phyloP scores from a whole-genome alignment of 2,797 vertebrate genomes.

The Tragelaphus oryx region DNA sequence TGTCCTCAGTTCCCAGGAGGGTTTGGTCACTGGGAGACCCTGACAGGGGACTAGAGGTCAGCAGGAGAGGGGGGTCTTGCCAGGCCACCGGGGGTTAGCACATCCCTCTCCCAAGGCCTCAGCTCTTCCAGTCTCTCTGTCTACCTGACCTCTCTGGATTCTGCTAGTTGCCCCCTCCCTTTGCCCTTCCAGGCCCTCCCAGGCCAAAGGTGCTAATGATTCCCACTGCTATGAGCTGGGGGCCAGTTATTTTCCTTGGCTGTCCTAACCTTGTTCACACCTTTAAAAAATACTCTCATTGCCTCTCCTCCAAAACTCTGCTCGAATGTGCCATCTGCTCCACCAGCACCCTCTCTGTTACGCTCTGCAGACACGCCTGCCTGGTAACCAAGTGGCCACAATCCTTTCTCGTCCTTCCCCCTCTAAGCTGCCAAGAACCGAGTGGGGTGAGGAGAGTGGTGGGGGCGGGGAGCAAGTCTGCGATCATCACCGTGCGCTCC shows the following conservation, averaged over 20 bases:
- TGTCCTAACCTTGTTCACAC: background rate
- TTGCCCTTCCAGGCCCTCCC: background rate
- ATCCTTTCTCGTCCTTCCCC: background rate
- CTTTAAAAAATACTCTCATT: background rate
- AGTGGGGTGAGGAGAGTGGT: background rate
- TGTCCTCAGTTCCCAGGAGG: background rate
- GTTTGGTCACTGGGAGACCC: background rate
- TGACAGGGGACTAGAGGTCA: background rate
- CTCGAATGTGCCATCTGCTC: background rate
- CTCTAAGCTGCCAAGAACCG: background rate
- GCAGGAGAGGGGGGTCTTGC: background rate
- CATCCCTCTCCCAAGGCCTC: background rate
- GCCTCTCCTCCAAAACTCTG: background rate
- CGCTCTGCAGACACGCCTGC: background rate
- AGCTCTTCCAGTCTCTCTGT: no score
- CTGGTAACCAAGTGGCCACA: background rate
- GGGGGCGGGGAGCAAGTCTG: rapidly evolving
- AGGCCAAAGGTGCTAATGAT: background rate
- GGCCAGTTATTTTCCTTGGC: background rate
- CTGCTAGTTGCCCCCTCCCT: background rate
- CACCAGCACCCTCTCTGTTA: background rate
- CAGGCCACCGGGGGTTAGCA: background rate
- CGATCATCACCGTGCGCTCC: background rate
- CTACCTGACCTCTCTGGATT: background rate
- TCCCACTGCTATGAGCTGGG: background rate